Percentiles rank a stretch among this genome's conserved stretches.
These are phyloP conservation scores for Heliconius charithonia DNA, from an alignment of 2,888 invertebrate species.

Conservation along the genomic window DNA sequence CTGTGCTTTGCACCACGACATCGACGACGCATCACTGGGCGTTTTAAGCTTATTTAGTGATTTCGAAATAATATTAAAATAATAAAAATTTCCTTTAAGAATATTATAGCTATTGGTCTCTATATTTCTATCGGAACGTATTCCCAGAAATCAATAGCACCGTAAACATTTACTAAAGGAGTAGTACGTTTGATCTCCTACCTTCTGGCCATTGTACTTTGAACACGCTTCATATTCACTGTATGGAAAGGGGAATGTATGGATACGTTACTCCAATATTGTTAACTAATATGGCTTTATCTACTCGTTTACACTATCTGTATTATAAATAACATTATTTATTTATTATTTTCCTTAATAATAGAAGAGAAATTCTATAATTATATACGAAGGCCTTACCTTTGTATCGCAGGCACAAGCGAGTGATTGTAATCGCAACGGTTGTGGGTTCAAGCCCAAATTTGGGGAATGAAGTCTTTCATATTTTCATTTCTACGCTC, in stretches of 20 bases:
- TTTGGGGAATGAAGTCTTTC: too few relatives aligned
- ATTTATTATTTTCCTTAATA: neutral
- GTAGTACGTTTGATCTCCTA: constrained; percentile 10
- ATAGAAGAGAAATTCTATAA: too few relatives aligned
- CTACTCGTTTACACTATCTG: neutral
- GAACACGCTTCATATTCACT: constrained; percentile 10
- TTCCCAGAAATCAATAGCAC: constrained; percentile 6
- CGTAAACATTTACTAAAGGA: neutral
- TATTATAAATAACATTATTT: neutral
- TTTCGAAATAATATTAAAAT: neutral
- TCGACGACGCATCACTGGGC: too few relatives aligned
- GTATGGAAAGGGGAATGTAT: neutral
- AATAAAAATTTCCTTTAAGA: neutral
- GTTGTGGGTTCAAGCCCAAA: too few relatives aligned
- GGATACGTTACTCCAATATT: neutral
- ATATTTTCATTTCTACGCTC: too few relatives aligned
- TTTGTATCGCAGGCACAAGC: too few relatives aligned
- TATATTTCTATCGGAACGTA: neutral
- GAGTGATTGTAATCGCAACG: too few relatives aligned
- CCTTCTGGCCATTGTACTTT: constrained; percentile 14
- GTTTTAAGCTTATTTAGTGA: neutral
- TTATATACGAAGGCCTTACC: too few relatives aligned
- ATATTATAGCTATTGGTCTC: neutral
- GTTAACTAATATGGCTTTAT: neutral
- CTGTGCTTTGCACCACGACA: too few relatives aligned